These are phyloP conservation scores for Zosterops lateralis DNA, from an alignment of 2,113 vertebrate species.

Conservation along the genomic window DNA sequence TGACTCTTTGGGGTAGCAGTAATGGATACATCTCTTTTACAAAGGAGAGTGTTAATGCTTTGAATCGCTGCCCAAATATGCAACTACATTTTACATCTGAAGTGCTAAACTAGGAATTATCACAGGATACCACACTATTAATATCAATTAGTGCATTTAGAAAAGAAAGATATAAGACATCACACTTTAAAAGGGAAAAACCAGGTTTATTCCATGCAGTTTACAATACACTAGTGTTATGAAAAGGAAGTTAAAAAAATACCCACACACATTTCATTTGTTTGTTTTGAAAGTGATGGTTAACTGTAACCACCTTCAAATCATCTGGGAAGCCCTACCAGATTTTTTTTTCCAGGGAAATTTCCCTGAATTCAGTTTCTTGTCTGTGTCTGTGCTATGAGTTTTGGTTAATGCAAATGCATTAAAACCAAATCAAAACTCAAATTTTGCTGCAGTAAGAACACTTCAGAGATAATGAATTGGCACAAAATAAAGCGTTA, in stretches of 20 bases:
- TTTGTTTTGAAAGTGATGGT: conserved; percentile 41
- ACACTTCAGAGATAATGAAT: conserved; percentile 63
- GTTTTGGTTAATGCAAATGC: conserved; percentile 17
- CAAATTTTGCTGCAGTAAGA: conserved; percentile 62
- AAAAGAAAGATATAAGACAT: conserved; percentile 21
- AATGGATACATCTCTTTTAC: not conserved
- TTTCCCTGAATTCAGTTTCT: not conserved
- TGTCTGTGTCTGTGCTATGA: conserved; percentile 26
- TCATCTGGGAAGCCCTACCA: conserved; percentile 25
- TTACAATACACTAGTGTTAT: conserved; percentile 52
- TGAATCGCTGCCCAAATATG: not conserved
- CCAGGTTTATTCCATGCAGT: conserved; percentile 48
- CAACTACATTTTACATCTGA: not conserved
- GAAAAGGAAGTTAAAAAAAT: conserved; percentile 63
- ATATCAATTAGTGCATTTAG: not conserved
- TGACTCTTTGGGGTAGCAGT: not conserved
- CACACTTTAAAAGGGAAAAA: conserved; percentile 51
- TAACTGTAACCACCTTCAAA: conserved; percentile 25
- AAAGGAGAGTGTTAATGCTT: not conserved
- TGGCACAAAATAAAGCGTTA: conserved; percentile 62
- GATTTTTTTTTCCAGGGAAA: not conserved
- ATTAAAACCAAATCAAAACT: conserved; percentile 47
- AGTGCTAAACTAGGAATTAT: not conserved
- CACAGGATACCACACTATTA: not conserved
- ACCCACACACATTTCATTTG: conserved; percentile 34